Conservation (phyloP, 2,888 invertebrate genomes). For the Drosophila merina region DNA sequence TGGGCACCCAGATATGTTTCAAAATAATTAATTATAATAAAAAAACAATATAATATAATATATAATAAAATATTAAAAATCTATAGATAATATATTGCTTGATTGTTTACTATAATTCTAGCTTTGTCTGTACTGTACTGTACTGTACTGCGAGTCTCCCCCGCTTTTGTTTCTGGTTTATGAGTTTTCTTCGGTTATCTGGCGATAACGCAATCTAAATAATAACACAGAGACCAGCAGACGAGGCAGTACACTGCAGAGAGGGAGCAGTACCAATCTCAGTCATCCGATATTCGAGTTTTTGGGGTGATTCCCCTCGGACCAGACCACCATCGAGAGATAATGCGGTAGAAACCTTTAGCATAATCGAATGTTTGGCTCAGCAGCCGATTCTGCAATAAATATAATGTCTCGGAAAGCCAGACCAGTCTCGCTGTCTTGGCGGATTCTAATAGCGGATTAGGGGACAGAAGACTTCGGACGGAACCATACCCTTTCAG, state of each 20-base stretch:
- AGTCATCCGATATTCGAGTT: slow-evolving; percentile 22
- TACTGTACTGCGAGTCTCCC: too few species aligned
- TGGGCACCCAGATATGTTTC: not conserved
- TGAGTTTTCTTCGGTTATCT: slow-evolving; percentile 22
- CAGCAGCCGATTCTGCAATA: not conserved
- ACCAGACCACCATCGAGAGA: not conserved
- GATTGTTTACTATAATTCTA: not conserved
- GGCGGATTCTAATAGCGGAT: not conserved
- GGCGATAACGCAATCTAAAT: slow-evolving; percentile 30
- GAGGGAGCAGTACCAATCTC: slow-evolving; percentile 3
- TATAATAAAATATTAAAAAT: too few species aligned
- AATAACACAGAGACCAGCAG: slow-evolving; percentile 9
- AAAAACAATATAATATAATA: too few species aligned
- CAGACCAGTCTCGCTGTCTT: not conserved
- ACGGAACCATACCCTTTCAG: too few species aligned
- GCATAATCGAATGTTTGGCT: slow-evolving; percentile 20
- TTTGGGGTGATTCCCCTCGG: slow-evolving; percentile 13
- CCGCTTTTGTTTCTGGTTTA: not conserved
- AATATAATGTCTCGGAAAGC: not conserved
- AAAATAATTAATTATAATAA: not conserved
- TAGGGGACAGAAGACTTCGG: not conserved
- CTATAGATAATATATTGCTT: too few species aligned
- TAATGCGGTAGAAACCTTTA: slow-evolving; percentile 9
- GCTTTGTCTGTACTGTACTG: not conserved
- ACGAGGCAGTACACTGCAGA: not conserved